Conservation (phyloP, 2,888 invertebrate species). For the Cepaea hortensis region DNA sequence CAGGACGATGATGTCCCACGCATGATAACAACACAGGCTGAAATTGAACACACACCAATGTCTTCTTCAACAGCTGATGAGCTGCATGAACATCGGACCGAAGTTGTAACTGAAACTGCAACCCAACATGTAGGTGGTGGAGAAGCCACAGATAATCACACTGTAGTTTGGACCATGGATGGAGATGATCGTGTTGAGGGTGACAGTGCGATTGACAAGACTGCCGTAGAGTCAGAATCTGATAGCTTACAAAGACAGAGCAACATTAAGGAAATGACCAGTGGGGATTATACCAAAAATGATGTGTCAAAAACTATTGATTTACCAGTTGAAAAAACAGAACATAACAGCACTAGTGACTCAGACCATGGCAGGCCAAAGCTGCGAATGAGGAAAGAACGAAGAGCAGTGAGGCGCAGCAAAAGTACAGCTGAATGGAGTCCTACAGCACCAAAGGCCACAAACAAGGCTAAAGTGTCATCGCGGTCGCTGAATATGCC, state of each 20-base stretch:
- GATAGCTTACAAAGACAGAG: constrained; percentile 2
- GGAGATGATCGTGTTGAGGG: not conserved
- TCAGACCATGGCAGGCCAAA: constrained; percentile 60
- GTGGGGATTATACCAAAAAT: constrained; percentile 46
- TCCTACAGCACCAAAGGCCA: not conserved
- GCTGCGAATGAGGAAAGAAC: constrained; percentile 54
- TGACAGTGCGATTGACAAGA: not conserved
- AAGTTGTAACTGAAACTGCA: not conserved
- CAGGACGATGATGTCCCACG: constrained; percentile 59
- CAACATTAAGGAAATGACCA: constrained; percentile 22
- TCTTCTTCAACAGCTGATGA: constrained; percentile 35
- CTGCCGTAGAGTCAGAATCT: not conserved
- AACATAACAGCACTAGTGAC: constrained; percentile 56
- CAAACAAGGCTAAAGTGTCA: constrained; percentile 12
- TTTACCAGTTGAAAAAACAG: not conserved
- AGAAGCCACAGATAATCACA: constrained; percentile 26
- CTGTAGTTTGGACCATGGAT: constrained; percentile 7
- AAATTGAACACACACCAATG: constrained; percentile 54
- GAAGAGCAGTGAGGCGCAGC: constrained; percentile 66
- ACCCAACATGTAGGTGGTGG: not conserved
- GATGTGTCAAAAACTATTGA: not conserved
- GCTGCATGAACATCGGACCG: not conserved
- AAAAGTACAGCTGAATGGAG: constrained; percentile 62
- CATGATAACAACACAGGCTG: constrained; percentile 67
- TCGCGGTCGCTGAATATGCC: constrained; percentile 46